Percentiles rank a stretch among this genome's conserved stretches.
Conservation (phyloP, 2,888 invertebrate genomes). For the Calameuta idolon region DNA sequence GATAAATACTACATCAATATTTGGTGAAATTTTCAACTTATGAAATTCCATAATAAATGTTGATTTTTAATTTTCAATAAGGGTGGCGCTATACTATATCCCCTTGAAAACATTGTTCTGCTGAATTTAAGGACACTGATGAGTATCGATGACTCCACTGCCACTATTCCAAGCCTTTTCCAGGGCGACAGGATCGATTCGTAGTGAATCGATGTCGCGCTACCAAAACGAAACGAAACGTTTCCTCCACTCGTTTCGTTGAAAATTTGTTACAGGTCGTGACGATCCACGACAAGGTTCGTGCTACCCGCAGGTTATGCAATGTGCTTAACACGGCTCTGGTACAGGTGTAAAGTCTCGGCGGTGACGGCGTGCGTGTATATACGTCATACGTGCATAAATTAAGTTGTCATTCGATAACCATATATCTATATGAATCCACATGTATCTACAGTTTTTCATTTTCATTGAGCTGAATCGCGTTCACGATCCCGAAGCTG, state of each 20-base stretch:
- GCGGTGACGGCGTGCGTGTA: neutral
- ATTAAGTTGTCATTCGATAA: neutral
- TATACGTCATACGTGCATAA: neutral
- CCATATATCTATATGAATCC: no score
- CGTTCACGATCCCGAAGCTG: no score
- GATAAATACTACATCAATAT: neutral
- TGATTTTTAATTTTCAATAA: neutral
- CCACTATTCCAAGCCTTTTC: neutral
- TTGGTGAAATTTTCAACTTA: neutral
- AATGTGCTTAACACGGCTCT: neutral
- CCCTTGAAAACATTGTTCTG: neutral
- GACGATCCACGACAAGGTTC: neutral
- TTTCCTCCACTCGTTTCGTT: neutral
- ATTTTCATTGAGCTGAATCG: no score
- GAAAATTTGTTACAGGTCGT: neutral
- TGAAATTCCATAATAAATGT: neutral
- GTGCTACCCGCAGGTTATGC: neutral
- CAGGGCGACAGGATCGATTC: constrained; percentile 2
- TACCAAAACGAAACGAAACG: constrained; percentile 6
- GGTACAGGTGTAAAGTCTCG: neutral
- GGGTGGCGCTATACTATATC: neutral
- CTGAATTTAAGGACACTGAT: neutral
- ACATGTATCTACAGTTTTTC: no score
- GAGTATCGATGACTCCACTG: neutral
- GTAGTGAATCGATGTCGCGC: constrained; percentile 3